Conservation (phyloP, 2,797 vertebrate species). For the Danio tinwini region DNA sequence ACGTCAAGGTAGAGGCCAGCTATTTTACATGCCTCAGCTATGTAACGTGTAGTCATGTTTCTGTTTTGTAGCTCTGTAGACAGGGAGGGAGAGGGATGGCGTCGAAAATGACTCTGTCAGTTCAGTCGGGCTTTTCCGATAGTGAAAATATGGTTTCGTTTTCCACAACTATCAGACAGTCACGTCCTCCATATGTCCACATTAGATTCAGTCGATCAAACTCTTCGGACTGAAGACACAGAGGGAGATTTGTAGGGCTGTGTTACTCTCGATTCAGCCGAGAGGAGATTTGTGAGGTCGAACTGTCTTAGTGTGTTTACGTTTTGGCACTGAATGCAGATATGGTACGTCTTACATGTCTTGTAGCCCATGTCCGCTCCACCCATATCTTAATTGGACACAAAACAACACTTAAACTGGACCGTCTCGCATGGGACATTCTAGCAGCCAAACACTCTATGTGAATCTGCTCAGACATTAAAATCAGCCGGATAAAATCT, state of each 20-base stretch:
- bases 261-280: constrained; percentile 15
- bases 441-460: constrained; percentile 19
- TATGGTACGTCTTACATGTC: constrained; percentile 40
- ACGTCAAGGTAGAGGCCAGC: constrained; percentile 38
- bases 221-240: constrained; percentile 28
- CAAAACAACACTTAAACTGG: constrained; percentile 16
- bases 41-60: constrained; percentile 51
- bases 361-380: constrained; percentile 35
- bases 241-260: constrained; percentile 36
- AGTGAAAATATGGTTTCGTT: constrained; percentile 36
- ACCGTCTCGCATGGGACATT: constrained; percentile 1
- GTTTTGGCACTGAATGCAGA: constrained; percentile 40
- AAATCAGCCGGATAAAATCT: constrained; percentile 39
- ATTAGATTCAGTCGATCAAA: constrained; percentile 44
- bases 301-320: constrained; percentile 39
- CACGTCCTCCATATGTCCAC: constrained; percentile 44
- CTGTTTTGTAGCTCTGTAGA: constrained; percentile 40
- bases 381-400: constrained; percentile 39
- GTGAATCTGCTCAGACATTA: constrained; percentile 29
- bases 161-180: constrained; percentile 32
- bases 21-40: constrained; percentile 44
- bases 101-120: constrained; percentile 29
- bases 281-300: constrained; percentile 29
- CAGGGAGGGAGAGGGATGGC: constrained; percentile 3
- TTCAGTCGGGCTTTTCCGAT: constrained; percentile 2